Conservation (phyloP, 2,113 vertebrate species). For the Cottus gobio region DNA sequence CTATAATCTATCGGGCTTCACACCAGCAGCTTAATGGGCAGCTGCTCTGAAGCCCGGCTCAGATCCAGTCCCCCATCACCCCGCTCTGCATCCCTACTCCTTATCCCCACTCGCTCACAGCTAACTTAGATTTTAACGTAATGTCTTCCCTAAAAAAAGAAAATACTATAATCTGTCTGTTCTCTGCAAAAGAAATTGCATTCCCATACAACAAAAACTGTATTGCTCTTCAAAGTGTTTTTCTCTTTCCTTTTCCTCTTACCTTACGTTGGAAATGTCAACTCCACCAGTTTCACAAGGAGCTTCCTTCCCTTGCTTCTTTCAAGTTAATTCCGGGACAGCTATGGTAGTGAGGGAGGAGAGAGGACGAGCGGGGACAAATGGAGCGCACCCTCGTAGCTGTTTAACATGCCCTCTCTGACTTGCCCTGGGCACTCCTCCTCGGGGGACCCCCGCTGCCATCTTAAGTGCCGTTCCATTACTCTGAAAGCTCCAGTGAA, state of each 20-base stretch:
- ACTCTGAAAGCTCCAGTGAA: constrained; percentile 46
- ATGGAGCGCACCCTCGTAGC: constrained; percentile 25
- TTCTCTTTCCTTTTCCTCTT: neutral
- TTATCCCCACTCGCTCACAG: no score
- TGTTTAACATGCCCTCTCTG: constrained; percentile 46
- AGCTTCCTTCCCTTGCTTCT: neutral
- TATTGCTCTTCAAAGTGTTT: neutral
- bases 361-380: constrained; percentile 15
- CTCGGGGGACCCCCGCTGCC: constrained; percentile 33
- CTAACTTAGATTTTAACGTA: no score
- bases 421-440: constrained; percentile 26
- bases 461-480: constrained; percentile 55
- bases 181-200: no score
- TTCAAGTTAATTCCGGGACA: neutral
- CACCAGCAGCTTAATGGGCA: constrained; percentile 48
- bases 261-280: no score
- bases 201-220: no score
- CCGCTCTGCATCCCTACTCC: no score
- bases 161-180: no score
- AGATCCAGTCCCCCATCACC: no score
- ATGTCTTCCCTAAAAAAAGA: no score
- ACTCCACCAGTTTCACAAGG: no score
- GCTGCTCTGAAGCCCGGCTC: neutral
- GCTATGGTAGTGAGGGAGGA: neutral
- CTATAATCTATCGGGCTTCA: constrained; percentile 31